phyloP scores from a whole-genome alignment of 2,113 vertebrate genomes.

The Cheirogaleus medius region DNA sequence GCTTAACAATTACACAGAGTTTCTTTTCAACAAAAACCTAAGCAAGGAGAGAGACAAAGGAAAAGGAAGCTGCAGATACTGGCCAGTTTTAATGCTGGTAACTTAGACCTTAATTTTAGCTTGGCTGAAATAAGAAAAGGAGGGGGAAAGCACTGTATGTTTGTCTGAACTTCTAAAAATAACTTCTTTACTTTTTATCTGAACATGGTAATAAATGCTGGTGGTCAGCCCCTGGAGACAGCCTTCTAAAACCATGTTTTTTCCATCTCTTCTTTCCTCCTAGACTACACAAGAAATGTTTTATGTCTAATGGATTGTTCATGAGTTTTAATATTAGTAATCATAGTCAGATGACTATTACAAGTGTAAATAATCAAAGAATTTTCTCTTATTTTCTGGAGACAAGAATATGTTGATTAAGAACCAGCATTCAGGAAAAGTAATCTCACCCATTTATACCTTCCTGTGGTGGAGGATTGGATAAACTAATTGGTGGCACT shows the following conservation, averaged over 20 bases:
- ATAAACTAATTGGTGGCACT: constrained; percentile 34
- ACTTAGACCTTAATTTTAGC: constrained; percentile 17
- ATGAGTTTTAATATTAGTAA: neutral
- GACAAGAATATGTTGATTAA: neutral
- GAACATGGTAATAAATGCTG: constrained; percentile 2
- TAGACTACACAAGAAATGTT: neutral
- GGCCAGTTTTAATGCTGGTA: neutral
- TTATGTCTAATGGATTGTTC: neutral
- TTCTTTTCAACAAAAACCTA: neutral
- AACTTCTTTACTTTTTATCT: neutral
- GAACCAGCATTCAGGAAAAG: neutral
- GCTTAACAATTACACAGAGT: neutral
- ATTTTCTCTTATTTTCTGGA: constrained; percentile 1
- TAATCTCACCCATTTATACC: neutral
- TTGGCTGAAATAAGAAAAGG: neutral
- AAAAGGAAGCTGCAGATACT: neutral
- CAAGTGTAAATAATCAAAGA: neutral
- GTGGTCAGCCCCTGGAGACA: neutral
- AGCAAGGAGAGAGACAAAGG: neutral
- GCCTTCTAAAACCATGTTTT: neutral
- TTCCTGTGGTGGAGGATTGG: constrained; percentile 52
- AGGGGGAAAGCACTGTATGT: neutral
- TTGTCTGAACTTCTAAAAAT: constrained; percentile 15
- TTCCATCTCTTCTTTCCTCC: neutral
- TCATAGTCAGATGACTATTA: neutral